phyloP scores from a whole-genome alignment of 2,888 invertebrate genomes.

The Leptinotarsa peninsularis region DNA sequence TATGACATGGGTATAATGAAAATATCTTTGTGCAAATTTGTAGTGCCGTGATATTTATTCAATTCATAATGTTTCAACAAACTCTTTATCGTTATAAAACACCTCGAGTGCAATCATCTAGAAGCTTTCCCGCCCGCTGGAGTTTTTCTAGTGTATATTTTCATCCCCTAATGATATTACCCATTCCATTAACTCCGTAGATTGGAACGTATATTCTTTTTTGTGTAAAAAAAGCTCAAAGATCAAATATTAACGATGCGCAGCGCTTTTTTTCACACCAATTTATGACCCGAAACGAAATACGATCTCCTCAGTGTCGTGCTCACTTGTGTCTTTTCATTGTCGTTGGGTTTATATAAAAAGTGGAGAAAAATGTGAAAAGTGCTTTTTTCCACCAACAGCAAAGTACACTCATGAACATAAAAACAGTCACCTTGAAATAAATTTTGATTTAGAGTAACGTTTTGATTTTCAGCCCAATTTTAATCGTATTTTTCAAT shows the following conservation, averaged over 20 bases:
- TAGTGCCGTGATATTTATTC: too few relatives aligned
- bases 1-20: too few relatives aligned
- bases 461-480: too few relatives aligned
- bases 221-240: constrained; percentile 13
- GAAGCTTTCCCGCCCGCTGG: background rate
- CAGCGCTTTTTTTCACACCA: constrained; percentile 15
- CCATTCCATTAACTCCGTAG: background rate
- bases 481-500: too few relatives aligned
- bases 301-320: background rate
- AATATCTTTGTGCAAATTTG: too few relatives aligned
- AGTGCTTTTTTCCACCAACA: too few relatives aligned
- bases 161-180: background rate
- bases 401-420: too few relatives aligned
- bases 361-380: too few relatives aligned
- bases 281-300: constrained; percentile 16
- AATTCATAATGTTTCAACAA: background rate
- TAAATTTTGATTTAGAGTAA: too few relatives aligned
- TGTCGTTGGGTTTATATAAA: background rate
- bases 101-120: background rate
- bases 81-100: background rate
- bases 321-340: background rate
- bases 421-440: too few relatives aligned
- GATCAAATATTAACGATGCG: constrained; percentile 19
- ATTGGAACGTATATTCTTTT: constrained; percentile 4
- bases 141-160: constrained; percentile 6